phyloP scores from a whole-genome alignment of 2,888 invertebrate species.

The Anagyrus pseudococci region DNA sequence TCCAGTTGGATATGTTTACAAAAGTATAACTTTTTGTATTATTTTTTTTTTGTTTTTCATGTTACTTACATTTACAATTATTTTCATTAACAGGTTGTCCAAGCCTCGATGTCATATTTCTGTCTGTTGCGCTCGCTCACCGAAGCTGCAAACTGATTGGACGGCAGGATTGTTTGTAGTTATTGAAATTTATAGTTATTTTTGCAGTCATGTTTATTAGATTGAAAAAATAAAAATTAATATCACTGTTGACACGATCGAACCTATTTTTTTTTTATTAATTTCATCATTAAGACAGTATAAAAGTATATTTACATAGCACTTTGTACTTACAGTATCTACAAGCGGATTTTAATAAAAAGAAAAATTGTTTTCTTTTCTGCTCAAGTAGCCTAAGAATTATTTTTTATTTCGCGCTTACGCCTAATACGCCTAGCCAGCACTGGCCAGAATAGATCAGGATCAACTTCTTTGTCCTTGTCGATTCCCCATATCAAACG shows the following conservation, averaged over 20 bases:
- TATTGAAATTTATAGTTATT: background rate
- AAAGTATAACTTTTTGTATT: slow-evolving; percentile 17
- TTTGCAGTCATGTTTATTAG: background rate
- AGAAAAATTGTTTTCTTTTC: too few relatives aligned
- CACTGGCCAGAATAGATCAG: slow-evolving; percentile 53
- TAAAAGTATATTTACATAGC: too few relatives aligned
- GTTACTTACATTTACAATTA: too few relatives aligned
- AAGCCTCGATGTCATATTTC: slow-evolving; percentile 29
- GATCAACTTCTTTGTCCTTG: slow-evolving; percentile 40
- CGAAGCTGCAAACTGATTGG: background rate
- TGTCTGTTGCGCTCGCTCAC: slow-evolving; percentile 23
- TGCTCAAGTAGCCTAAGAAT: too few relatives aligned
- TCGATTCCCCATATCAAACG: background rate
- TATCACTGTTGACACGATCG: too few relatives aligned
- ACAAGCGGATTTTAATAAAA: too few relatives aligned
- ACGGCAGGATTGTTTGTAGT: background rate
- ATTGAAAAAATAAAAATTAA: background rate
- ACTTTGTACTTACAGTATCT: too few relatives aligned
- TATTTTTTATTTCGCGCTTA: too few relatives aligned
- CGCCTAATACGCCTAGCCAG: slow-evolving; percentile 46
- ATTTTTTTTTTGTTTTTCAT: too few relatives aligned
- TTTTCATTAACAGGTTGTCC: slow-evolving; percentile 9
- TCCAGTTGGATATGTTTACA: slow-evolving; percentile 26
- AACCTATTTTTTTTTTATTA: too few relatives aligned
- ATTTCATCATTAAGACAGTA: too few relatives aligned